Evolutionary conservation across 2,888 invertebrate species (phyloP), one percentile per base, ranked within the genome.

Genomic region (Petrophora chlorosata): DNA sequence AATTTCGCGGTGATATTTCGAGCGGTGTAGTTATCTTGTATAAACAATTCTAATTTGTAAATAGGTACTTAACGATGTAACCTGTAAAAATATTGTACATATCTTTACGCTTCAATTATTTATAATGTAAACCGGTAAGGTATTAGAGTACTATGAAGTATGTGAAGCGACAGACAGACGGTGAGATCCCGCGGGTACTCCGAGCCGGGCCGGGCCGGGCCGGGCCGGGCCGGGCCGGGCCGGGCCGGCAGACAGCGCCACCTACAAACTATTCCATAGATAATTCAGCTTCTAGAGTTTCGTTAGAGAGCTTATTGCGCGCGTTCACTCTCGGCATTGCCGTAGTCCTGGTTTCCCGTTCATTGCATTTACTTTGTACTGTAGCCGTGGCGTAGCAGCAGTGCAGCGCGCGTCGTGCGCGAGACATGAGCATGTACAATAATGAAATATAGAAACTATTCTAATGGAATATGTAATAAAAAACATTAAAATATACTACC

Each of bases 391-490:
- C 19, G 28, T 3, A 3, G 19, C 28, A n/a, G n/a, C 16, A 5
- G 5, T n/a, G 23, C 7, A 3, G 5, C 23, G 14, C 5, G 36
- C 23, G 14, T 3, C 35, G 15, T 25, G 26, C 28, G 12, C 10
- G 15, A 17, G 13, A 35, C 74, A 74, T 70, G 75, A 80, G 82
- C 80, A 79, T 82, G 84, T 84, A 85, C 82, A 80, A 83, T 79
- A 81, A 80, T 53, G 79, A 85, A 82, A 76, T 78, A 85, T 88
- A 89, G 87, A 85, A 84, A 76, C 77, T 90, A 90, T 90, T 90
- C 89, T 89, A 90, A 82, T 89, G 89, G 88, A 89, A 90, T 89
- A 90, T 90, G 87, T 90, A 90, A 90, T 90, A 86, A 90, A 85
- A 70, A 76, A 70, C 73, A 77, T 77, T 78, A 81, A 88, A 86